Evolutionary conservation across 2,797 vertebrate species (phyloP).

Genomic region (Delichon dasypus): DNA sequence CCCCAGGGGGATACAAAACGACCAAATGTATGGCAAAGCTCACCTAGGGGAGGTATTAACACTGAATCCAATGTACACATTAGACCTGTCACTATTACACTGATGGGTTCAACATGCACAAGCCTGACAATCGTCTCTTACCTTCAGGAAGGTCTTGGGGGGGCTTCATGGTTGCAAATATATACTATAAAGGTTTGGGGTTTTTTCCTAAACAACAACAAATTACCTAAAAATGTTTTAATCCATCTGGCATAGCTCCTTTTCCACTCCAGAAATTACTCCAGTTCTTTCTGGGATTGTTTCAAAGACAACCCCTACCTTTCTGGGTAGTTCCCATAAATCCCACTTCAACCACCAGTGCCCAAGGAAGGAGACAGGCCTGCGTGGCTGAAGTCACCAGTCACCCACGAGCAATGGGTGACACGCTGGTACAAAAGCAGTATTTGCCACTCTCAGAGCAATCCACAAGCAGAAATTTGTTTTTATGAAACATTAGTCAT

Average conservation of each 20-base stretch:
- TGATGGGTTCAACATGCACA: background rate
- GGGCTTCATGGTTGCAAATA: background rate
- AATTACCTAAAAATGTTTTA: background rate
- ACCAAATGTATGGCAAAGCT: background rate
- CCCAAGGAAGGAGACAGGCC: background rate
- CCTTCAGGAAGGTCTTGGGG: background rate
- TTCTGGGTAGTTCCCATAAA: background rate
- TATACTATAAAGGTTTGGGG: accelerated
- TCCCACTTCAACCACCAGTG: background rate
- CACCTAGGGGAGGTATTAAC: background rate
- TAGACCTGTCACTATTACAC: background rate
- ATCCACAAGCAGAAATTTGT: background rate
- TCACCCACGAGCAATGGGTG: accelerated
- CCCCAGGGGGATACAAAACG: background rate
- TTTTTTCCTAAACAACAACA: background rate
- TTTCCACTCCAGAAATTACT: background rate
- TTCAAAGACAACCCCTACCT: background rate
- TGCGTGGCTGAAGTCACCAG: background rate
- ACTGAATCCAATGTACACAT: background rate
- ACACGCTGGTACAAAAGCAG: accelerated
- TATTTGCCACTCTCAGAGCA: background rate
- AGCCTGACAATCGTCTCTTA: background rate
- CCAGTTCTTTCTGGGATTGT: background rate
- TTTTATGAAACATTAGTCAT: conserved; percentile 46
- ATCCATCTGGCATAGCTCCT: background rate